These are phyloP conservation scores for Micromys minutus DNA, from an alignment of 2,113 vertebrate species.

Conservation along the genomic window DNA sequence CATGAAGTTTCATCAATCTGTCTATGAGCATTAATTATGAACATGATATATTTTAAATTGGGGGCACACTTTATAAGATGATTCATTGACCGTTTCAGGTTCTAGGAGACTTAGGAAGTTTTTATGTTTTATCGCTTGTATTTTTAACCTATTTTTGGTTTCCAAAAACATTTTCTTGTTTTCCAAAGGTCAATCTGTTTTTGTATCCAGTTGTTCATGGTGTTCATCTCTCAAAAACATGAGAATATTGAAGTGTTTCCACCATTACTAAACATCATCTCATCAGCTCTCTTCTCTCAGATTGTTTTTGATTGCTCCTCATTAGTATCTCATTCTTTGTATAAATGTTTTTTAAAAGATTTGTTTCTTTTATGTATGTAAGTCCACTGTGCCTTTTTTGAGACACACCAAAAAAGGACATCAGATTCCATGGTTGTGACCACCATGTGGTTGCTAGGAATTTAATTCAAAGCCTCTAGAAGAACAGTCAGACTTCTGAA, in stretches of 20 bases:
- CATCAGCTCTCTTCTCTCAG: background rate
- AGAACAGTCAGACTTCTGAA: no score
- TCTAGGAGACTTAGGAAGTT: background rate
- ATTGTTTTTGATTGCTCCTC: slow-evolving; percentile 7
- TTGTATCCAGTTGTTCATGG: background rate
- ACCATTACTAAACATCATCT: background rate
- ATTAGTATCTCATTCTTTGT: background rate
- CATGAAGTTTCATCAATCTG: background rate
- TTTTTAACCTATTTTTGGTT: slow-evolving; percentile 28
- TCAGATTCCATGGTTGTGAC: no score
- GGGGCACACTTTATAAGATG: background rate
- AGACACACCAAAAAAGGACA: no score
- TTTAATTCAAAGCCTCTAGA: no score
- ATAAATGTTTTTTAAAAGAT: no score
- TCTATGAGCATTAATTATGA: slow-evolving; percentile 35
- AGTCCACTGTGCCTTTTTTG: no score
- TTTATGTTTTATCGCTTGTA: background rate
- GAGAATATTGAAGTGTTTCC: background rate
- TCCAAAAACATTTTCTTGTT: background rate
- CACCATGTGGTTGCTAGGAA: no score
- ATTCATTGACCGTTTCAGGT: slow-evolving; percentile 48
- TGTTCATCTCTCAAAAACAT: background rate
- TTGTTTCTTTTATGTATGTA: no score
- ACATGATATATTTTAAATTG: background rate
- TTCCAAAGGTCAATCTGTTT: slow-evolving; percentile 3